phyloP scores from a whole-genome alignment of 2,888 invertebrate genomes.

The Zhuqinia jingwanae region DNA sequence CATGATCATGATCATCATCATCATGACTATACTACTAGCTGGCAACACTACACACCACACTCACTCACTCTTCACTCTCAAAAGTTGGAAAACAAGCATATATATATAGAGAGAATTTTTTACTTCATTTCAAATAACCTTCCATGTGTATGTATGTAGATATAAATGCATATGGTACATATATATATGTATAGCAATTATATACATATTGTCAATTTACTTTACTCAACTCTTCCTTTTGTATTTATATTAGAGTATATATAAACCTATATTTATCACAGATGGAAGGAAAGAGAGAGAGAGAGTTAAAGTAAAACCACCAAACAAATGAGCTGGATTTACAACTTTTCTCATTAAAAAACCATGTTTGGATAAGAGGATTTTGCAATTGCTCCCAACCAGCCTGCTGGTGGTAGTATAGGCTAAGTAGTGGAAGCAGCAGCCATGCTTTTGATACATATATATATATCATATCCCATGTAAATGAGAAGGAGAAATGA shows the following conservation, averaged over 20 bases:
- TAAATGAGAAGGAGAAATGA: background rate
- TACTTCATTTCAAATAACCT: too few relatives aligned
- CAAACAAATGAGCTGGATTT: constrained; percentile 74
- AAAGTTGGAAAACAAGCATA: too few relatives aligned
- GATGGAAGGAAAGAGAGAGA: background rate
- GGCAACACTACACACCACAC: background rate
- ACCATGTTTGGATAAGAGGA: constrained; percentile 72
- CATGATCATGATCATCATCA: constrained; percentile 25
- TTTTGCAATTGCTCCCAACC: constrained; percentile 55
- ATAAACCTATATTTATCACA: background rate
- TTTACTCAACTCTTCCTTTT: too few relatives aligned
- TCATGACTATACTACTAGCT: background rate
- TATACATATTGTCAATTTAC: too few relatives aligned
- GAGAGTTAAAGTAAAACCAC: constrained; percentile 52
- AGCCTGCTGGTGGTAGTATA: constrained; percentile 22
- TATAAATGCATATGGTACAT: too few relatives aligned
- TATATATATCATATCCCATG: too few relatives aligned
- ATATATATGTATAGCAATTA: too few relatives aligned
- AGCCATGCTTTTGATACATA: background rate
- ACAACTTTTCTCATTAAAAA: constrained; percentile 74
- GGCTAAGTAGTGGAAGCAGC: too few relatives aligned
- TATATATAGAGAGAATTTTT: too few relatives aligned
- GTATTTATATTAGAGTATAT: too few relatives aligned
- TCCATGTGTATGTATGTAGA: too few relatives aligned
- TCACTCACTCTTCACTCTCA: too few relatives aligned